Base-by-base conservation (phyloP, 2,797 vertebrate genomes). In the Coregonus suidteri region DNA sequence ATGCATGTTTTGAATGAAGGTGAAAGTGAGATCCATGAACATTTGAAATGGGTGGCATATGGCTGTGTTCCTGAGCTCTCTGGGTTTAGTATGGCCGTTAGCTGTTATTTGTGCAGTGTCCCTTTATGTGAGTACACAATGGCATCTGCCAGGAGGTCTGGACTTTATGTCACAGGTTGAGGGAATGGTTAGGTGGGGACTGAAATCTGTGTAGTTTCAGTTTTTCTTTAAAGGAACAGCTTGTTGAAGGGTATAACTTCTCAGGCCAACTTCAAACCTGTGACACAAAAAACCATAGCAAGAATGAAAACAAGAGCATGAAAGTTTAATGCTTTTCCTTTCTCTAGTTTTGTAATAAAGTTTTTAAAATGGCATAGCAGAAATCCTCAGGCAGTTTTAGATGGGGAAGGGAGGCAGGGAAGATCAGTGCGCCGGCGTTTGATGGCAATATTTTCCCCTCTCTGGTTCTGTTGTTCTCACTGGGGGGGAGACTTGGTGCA, bases 401-500 rank as follows among this genome's bases (percentile, higher is more conserved):
- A 56, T 7, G 15, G 56, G 56, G 56, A n/a, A 4, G 56, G 56
- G 18, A 20, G 41, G 41, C 41, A 47, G 41, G 41, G 41, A 59
- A 59, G n/a, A 20, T 20, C 56, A 59, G n/a, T 18, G 56, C 15
- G 15, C 66, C 15, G 14, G 52, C 25, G 31, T 74, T 62, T 5
- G 11, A 5, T 35, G 14, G 31, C 56, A 16, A 18, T 30, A 62
- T 37, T 5, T 11, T 9, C 13, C 31, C 9, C 54, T 30, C 16
- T 54, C 31, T 6, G 1, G 65, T 52, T 53, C 37, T 18, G 34
- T 75, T 20, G 77, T 79, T 77, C 68, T 75, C 68, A 51, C 75
- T 69, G 31, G 59, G 20, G 41, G 66, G 82, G 67, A 75, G 76
- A 76, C 25, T 74, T 47, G 11, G 70, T 71, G 80, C 70, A 30